These are phyloP conservation scores for Strigamia maritima DNA, from an alignment of 2,888 invertebrate species.

Conservation along the genomic window DNA sequence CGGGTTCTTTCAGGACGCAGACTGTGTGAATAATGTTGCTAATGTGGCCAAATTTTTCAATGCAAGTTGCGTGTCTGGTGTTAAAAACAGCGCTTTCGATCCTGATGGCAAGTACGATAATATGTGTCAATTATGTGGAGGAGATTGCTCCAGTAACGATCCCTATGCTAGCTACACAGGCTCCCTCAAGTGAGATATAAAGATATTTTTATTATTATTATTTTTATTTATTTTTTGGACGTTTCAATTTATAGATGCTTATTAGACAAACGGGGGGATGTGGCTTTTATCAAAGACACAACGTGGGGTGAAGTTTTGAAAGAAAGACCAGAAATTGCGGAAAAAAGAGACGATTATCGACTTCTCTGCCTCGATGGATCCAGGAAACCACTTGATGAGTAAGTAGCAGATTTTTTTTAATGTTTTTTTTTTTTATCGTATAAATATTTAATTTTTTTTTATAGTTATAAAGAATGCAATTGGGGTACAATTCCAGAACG, in stretches of 20 bases:
- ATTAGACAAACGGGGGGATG: slow-evolving; percentile 70
- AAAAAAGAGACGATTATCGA: slow-evolving; percentile 52
- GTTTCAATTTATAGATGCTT: slow-evolving; percentile 77
- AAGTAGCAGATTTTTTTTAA: slow-evolving; percentile 1
- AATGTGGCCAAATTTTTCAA: slow-evolving; percentile 50
- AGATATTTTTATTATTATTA: neutral
- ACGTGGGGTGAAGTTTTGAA: slow-evolving; percentile 53
- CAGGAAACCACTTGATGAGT: slow-evolving; percentile 59
- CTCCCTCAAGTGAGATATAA: slow-evolving; percentile 49
- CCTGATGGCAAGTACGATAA: slow-evolving; percentile 63
- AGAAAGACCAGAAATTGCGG: slow-evolving; percentile 20
- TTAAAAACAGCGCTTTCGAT: neutral
- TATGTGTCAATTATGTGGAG: slow-evolving; percentile 67
- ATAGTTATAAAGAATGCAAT: slow-evolving; percentile 66
- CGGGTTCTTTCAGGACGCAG: neutral
- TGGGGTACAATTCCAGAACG: slow-evolving; percentile 83
- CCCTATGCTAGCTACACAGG: slow-evolving; percentile 53
- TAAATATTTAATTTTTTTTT: too few species aligned
- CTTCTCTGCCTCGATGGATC: slow-evolving; percentile 77
- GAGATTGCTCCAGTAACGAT: slow-evolving; percentile 74
- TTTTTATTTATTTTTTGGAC: neutral
- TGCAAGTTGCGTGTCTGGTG: slow-evolving; percentile 52
- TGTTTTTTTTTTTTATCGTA: neutral
- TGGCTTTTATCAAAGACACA: slow-evolving; percentile 84
- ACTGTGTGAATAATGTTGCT: slow-evolving; percentile 19